These are phyloP conservation scores for Diaphora mendica DNA, from an alignment of 2,888 invertebrate species.

Conservation along the genomic window DNA sequence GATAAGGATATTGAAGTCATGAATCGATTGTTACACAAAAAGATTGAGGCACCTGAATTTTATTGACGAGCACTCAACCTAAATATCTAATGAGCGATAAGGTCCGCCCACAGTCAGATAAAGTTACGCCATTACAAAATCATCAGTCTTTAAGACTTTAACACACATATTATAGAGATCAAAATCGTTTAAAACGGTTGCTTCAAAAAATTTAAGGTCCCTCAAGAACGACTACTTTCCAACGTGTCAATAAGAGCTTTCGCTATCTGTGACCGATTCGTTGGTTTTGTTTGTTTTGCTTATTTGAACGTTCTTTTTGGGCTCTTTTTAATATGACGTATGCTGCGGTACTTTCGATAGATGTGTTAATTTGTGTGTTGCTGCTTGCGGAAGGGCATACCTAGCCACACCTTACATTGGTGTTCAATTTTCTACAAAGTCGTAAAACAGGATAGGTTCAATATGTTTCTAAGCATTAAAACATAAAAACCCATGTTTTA, in stretches of 20 bases:
- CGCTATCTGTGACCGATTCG: constrained; percentile 82
- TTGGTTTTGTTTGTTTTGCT: constrained; percentile 76
- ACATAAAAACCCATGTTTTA: not conserved
- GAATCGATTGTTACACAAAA: constrained; percentile 37
- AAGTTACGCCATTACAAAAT: constrained; percentile 34
- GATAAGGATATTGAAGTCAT: constrained; percentile 20
- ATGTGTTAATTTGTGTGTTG: constrained; percentile 60
- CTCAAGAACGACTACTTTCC: constrained; percentile 75
- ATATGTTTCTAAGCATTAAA: not conserved
- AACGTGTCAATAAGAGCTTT: constrained; percentile 85
- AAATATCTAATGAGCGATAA: constrained; percentile 76
- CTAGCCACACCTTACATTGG: constrained; percentile 23
- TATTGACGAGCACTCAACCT: constrained; percentile 71
- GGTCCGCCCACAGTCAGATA: constrained; percentile 68
- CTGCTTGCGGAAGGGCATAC: constrained; percentile 45
- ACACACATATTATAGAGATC: constrained; percentile 47
- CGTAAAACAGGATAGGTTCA: not conserved
- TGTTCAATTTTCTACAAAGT: not conserved
- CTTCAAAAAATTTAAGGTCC: constrained; percentile 54
- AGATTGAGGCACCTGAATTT: constrained; percentile 50
- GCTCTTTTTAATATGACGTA: constrained; percentile 56
- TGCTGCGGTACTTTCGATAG: constrained; percentile 61
- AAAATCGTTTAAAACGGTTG: constrained; percentile 43
- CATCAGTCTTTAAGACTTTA: constrained; percentile 44
- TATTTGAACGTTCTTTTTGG: constrained; percentile 73